These are phyloP conservation scores for Zosterops lateralis DNA, from an alignment of 2,113 vertebrate species.

Conservation along the genomic window DNA sequence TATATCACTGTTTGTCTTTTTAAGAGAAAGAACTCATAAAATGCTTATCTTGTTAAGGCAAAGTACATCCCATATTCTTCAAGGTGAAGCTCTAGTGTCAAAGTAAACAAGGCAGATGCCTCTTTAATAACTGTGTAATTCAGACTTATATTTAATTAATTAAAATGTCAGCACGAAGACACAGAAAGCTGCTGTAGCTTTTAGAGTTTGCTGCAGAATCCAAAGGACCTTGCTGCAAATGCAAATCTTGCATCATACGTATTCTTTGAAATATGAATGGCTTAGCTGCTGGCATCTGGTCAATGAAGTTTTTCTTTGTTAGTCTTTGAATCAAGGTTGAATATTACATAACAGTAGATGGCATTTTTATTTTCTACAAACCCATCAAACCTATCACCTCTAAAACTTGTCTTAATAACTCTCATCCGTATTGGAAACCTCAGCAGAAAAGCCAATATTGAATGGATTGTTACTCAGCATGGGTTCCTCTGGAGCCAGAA, in stretches of 20 bases:
- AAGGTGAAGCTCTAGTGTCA: conserved; percentile 11
- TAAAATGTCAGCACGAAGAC: not conserved
- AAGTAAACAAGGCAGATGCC: conserved; percentile 18
- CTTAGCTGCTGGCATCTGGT: not conserved
- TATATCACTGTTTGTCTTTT: conserved; percentile 18
- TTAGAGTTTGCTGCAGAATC: not conserved
- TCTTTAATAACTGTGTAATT: conserved; percentile 31
- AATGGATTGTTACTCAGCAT: not conserved
- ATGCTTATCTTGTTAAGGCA: not conserved
- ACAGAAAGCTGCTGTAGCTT: not conserved
- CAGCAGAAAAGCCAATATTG: not conserved
- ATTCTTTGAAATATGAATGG: not conserved
- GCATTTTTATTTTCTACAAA: not conserved
- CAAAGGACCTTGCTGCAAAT: not conserved
- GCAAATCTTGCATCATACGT: not conserved
- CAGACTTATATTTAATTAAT: conserved; percentile 49
- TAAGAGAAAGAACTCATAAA: not conserved
- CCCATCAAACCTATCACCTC: not conserved
- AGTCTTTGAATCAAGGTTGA: not conserved
- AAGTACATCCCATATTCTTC: not conserved
- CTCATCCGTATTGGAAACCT: not conserved
- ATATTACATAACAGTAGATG: not conserved
- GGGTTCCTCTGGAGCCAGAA: not conserved
- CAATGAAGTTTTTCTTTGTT: not conserved
- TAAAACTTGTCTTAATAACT: not conserved